Evolutionary conservation across 2,113 vertebrate genomes (phyloP), one percentile per base, ranked within the genome.

Genomic region (Gobius niger): DNA sequence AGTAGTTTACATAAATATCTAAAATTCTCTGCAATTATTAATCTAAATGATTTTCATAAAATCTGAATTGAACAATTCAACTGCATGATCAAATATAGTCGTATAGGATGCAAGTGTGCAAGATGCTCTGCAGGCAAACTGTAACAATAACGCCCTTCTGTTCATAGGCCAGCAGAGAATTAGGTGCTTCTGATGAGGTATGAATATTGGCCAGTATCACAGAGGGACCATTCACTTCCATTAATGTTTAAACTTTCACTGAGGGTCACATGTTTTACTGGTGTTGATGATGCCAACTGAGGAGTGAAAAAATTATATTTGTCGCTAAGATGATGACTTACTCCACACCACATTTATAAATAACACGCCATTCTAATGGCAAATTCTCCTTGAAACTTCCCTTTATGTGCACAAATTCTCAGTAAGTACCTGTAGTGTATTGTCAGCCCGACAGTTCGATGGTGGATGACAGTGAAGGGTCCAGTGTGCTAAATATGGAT

Each of bases 401-500:
- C 82, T 73, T 78, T 65, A 63, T 82, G 76, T 73, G 79, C 77
- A 85, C 82, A 82, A 75, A 75, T 83, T 88, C 83, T 85, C 83
- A 85, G 83, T 81, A 85, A 82, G 83, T 90, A 90, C 88, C 88
- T 90, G 84, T 81, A 81, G 78, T 68, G 70, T 78, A 75, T 82
- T 65, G 81, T 84, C 83, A 83, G 78, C 82, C 74, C 67, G 57
- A 82, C 74, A 82, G 77, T 78, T 76, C 77, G 72, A 80, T 85
- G 84, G 77, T 87, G 87, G 84, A 87, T 88, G 89, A 89, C 82
- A 90, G 87, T 86, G 89, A 85, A 88, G 88, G 89, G 85, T 89
- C 85, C 89, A 82, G 87, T 90, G 89, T 91, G 90, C 90, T 91
- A 83, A 88, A 82, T 85, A 77, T 86, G 82, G 86, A 86, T 83